Conservation (phyloP, 2,113 vertebrate species). For the Noctilio leporinus region DNA sequence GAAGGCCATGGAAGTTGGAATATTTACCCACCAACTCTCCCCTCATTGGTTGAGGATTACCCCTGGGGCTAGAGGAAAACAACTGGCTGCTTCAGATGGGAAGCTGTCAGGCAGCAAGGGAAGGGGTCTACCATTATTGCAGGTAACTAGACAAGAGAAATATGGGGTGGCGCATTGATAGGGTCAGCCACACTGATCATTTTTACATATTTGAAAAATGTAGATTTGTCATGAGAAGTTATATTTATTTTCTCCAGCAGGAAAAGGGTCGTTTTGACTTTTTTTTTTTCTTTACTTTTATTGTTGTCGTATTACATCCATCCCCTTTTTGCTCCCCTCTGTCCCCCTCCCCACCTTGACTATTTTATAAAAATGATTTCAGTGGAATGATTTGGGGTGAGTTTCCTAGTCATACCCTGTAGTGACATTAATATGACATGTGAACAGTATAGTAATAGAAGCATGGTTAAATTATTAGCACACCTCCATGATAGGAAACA, state of each 20-base stretch:
- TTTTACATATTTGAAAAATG: background rate
- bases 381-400: background rate
- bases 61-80: background rate
- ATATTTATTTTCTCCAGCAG: background rate
- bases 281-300: too few relatives aligned
- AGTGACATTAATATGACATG: background rate
- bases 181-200: background rate
- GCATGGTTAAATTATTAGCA: background rate
- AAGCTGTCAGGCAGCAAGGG: background rate
- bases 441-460: background rate
- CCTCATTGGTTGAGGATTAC: background rate
- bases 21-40: background rate
- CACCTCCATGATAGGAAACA: background rate
- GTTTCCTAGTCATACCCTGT: background rate
- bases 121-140: background rate
- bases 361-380: background rate
- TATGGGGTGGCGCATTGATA: fast-evolving
- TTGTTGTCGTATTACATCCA: too few relatives aligned
- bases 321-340: too few relatives aligned
- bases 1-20: background rate
- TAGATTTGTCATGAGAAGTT: background rate
- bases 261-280: background rate
- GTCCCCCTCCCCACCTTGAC: too few relatives aligned
- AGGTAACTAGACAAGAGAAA: background rate
- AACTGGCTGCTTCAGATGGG: background rate